phyloP scores from a whole-genome alignment of 1,140 invertebrate species.

The Penaeus indicus region DNA sequence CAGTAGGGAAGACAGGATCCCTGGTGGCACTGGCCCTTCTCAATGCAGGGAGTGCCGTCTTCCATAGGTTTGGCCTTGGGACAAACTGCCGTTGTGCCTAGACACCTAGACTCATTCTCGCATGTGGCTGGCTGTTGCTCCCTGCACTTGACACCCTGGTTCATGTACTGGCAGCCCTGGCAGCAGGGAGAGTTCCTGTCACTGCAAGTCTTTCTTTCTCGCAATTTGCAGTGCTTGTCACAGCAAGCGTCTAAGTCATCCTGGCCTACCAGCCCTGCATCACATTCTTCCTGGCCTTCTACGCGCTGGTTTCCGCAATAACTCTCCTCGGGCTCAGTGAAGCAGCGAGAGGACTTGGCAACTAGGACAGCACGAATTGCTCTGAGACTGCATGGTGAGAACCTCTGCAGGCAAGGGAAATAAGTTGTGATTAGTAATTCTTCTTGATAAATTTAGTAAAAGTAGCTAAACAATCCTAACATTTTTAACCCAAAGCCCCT shows the following conservation, averaged over 20 bases:
- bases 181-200: conserved; percentile 97
- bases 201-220: conserved; percentile 88
- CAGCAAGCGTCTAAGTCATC: conserved; percentile 93
- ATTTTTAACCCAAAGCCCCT: too few relatives aligned
- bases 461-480: neutral
- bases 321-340: conserved; percentile 93
- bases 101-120: conserved; percentile 84
- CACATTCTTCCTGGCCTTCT: conserved; percentile 94
- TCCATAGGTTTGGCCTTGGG: conserved; percentile 87
- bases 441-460: neutral
- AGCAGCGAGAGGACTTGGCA: conserved; percentile 91
- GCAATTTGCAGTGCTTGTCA: conserved; percentile 91
- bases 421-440: neutral
- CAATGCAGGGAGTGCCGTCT: conserved; percentile 88
- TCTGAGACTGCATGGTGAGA: conserved; percentile 92
- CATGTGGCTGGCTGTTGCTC: conserved; percentile 90
- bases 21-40: conserved; percentile 86
- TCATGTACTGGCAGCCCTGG: conserved; percentile 88
- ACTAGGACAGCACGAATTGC: conserved; percentile 93
- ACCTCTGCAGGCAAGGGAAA: conserved; percentile 77
- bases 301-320: conserved; percentile 95
- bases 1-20: conserved; percentile 93
- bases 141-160: conserved; percentile 81
- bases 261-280: conserved; percentile 90
- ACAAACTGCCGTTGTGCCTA: conserved; percentile 80